A percentile compares a stretch with the other conserved stretches of the same genome.
These are phyloP conservation scores for Psilanteris sp. DNA, from an alignment of 1,140 invertebrate genomes.

Conservation along the genomic window DNA sequence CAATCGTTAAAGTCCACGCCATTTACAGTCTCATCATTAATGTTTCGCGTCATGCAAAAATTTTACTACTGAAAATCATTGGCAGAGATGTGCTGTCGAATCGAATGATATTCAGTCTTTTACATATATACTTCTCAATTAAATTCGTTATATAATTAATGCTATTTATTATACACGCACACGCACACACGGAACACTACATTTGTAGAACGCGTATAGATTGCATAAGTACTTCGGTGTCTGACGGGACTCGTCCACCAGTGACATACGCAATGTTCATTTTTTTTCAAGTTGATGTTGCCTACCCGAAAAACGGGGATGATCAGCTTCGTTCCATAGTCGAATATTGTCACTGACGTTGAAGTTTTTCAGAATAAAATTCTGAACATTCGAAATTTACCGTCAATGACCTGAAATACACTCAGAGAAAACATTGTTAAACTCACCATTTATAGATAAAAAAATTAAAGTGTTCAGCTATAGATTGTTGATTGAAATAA, in stretches of 20 bases:
- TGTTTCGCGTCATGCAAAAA: constrained; percentile 13
- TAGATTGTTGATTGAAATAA: no score
- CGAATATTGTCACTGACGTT: not conserved
- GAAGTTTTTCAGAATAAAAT: not conserved
- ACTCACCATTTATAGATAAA: no score
- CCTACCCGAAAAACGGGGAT: no score
- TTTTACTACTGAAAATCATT: constrained; percentile 44
- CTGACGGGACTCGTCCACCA: not conserved
- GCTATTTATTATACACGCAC: constrained; percentile 48
- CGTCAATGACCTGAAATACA: no score
- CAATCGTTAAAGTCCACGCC: constrained; percentile 10
- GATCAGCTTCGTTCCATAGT: not conserved
- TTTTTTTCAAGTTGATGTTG: no score
- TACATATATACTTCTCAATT: constrained; percentile 42
- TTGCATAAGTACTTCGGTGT: constrained; percentile 13
- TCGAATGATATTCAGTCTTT: constrained; percentile 55
- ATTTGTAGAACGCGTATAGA: constrained; percentile 20
- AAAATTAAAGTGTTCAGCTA: no score
- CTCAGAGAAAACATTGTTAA: no score
- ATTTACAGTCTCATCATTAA: constrained; percentile 34
- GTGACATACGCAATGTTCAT: not conserved
- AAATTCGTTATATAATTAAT: constrained; percentile 26
- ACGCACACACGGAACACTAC: constrained; percentile 46
- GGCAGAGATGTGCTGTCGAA: constrained; percentile 9
- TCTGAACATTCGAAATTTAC: no score